phyloP scores from a whole-genome alignment of 35 echinoderm and acorn worm genomes.

The Apostichopus parvimensis region DNA sequence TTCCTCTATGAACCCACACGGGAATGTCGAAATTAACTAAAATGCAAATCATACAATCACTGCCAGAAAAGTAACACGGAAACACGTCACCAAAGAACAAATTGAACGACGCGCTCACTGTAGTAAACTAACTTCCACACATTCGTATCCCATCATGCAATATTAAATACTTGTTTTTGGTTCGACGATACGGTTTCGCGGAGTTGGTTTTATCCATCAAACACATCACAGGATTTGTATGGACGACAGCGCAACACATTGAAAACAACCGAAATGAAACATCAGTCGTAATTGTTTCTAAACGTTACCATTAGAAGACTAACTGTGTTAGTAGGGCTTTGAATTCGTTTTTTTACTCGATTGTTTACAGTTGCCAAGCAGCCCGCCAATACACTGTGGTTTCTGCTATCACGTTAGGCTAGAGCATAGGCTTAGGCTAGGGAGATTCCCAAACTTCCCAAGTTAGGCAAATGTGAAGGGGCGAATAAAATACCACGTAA shows the following conservation, averaged over 20 bases:
- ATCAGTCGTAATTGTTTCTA: not conserved
- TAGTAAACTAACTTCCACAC: not conserved
- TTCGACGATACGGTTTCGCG: not conserved
- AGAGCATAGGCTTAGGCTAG: not conserved
- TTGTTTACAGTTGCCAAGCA: slow-evolving; percentile 3
- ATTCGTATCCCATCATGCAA: not conserved
- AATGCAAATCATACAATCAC: no score
- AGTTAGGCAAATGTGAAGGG: no score
- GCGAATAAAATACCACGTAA: not conserved
- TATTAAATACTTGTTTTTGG: not conserved
- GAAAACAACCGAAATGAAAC: not conserved
- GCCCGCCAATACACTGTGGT: not conserved
- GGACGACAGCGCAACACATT: not conserved
- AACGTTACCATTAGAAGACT: not conserved
- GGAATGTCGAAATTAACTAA: no score
- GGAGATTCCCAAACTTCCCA: no score
- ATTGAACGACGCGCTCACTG: not conserved
- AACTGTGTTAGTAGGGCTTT: not conserved
- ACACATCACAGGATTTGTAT: not conserved
- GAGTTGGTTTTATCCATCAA: not conserved
- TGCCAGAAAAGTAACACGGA: no score
- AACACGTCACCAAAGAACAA: not conserved
- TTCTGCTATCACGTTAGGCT: not conserved
- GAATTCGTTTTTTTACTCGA: not conserved
- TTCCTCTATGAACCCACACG: no score